Evolutionary conservation across 2,797 vertebrate species (phyloP).

Genomic region (Hippopotamyrus pictus): DNA sequence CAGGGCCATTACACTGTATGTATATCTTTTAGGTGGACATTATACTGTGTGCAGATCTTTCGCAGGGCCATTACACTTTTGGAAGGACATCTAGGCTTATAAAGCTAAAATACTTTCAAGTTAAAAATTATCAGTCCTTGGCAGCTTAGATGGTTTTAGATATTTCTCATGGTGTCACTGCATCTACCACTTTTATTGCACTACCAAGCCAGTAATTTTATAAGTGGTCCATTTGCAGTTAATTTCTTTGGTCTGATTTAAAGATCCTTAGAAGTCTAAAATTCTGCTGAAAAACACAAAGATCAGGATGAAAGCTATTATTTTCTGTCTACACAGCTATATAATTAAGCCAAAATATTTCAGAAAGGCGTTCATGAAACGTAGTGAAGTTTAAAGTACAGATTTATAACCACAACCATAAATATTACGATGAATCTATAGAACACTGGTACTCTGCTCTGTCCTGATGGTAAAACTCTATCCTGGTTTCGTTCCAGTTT

Average conservation of each 20-base stretch:
- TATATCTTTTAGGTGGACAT: too few species aligned
- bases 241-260: neutral
- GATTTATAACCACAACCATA: neutral
- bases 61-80: neutral
- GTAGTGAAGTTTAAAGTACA: neutral
- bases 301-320: neutral
- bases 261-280: constrained; percentile 13
- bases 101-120: neutral
- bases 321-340: constrained; percentile 4
- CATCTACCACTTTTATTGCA: neutral
- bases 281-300: constrained; percentile 1
- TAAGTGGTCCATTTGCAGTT: constrained; percentile 7
- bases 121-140: neutral
- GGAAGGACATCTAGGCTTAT: neutral
- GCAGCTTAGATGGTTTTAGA: constrained; percentile 2
- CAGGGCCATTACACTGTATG: too few species aligned
- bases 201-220: neutral
- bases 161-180: neutral
- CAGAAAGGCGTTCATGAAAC: neutral
- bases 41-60: too few species aligned
- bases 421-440: neutral
- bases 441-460: neutral
- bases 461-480: neutral
- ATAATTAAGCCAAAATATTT: constrained; percentile 4
- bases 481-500: neutral